Evolutionary conservation across 2,888 invertebrate genomes (phyloP).

Genomic region (Drosophila prostipennis): DNA sequence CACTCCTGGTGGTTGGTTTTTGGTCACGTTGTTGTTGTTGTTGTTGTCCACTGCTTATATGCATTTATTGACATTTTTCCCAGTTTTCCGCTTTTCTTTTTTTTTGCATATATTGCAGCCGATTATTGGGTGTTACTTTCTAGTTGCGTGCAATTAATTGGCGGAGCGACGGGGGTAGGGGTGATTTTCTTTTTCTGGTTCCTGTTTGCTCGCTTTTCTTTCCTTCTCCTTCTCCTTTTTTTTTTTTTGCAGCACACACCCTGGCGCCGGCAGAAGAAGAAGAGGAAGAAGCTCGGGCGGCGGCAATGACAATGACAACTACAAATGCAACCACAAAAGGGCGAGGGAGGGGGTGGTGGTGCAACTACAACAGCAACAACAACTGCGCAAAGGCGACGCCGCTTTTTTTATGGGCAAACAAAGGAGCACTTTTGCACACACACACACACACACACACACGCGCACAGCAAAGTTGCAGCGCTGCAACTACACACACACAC

Average conservation of each 20-base stretch:
- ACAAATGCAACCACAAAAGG: constrained; percentile 41
- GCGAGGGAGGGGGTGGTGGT: constrained; percentile 24
- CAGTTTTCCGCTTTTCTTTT: constrained; percentile 5
- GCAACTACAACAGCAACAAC: constrained; percentile 31
- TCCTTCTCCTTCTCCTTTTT: constrained; percentile 23
- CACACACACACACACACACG: constrained; percentile 13
- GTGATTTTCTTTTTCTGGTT: not conserved
- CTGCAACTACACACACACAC: constrained; percentile 24
- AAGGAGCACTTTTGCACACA: constrained; percentile 72
- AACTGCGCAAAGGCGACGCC: constrained; percentile 62
- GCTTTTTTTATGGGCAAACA: constrained; percentile 66
- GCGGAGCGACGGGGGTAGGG: constrained; percentile 2
- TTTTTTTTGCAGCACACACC: constrained; percentile 37
- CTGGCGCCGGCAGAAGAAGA: constrained; percentile 55
- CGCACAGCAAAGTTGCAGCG: constrained; percentile 21
- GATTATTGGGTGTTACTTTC: constrained; percentile 37
- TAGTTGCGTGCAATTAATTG: constrained; percentile 70
- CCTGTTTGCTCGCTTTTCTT: constrained; percentile 23
- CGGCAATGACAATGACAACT: constrained; percentile 49
- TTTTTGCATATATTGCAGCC: constrained; percentile 4
- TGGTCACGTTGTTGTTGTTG: constrained; percentile 44
- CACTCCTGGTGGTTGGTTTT: constrained; percentile 68
- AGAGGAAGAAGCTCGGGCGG: constrained; percentile 22
- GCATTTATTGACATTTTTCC: constrained; percentile 75
- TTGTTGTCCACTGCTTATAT: constrained; percentile 51